Percentiles rank a stretch among this genome's conserved stretches.
Conservation (phyloP, 2,888 invertebrate species). For the Mylabris sibirica region DNA sequence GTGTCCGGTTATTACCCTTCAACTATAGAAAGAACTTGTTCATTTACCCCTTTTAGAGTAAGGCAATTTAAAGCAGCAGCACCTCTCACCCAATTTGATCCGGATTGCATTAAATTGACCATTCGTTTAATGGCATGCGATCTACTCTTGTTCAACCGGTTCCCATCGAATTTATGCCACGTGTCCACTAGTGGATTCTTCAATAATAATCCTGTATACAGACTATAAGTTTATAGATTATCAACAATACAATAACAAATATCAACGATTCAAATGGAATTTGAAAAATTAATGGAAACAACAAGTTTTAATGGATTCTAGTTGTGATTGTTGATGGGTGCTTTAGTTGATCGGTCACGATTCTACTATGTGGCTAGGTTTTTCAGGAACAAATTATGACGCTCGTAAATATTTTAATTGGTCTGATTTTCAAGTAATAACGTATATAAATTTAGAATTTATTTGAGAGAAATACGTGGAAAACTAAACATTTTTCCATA, state of each 20-base stretch:
- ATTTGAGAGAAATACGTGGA: conserved; percentile 15
- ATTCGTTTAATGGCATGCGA: conserved; percentile 28
- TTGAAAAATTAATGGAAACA: not conserved
- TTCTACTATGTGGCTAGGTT: conserved; percentile 12
- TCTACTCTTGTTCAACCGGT: not conserved
- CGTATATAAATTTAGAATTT: conserved; percentile 24
- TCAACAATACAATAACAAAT: not conserved
- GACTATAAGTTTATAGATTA: not conserved
- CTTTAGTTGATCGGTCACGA: conserved; percentile 30
- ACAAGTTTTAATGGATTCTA: conserved; percentile 5
- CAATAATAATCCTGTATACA: not conserved
- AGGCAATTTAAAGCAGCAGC: conserved; percentile 44
- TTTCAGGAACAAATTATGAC: conserved; percentile 19
- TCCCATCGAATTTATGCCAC: conserved; percentile 44
- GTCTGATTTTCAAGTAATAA: conserved; percentile 25
- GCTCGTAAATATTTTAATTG: conserved; percentile 23
- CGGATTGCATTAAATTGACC: conserved; percentile 53
- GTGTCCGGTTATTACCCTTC: not conserved
- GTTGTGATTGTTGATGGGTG: not conserved
- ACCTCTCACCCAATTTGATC: conserved; percentile 51
- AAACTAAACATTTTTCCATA: conserved; percentile 28
- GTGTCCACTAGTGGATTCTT: conserved; percentile 1
- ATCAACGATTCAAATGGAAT: not conserved
- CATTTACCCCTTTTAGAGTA: conserved; percentile 37
- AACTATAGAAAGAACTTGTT: conserved; percentile 14